Conservation (phyloP, 2,888 invertebrate species). For the Bhutanitis thaidina region DNA sequence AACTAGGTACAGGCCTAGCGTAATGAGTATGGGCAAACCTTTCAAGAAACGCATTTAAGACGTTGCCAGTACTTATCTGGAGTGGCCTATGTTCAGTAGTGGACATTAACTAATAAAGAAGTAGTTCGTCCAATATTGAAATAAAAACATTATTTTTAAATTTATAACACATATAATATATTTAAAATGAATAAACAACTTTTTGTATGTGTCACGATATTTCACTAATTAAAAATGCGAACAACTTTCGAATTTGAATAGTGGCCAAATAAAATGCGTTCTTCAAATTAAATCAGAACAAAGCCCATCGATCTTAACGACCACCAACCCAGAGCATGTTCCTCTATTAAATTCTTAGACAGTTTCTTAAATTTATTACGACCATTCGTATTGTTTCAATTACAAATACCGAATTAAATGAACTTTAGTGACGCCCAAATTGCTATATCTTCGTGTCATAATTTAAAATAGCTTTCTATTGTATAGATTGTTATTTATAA, state of each 20-base stretch:
- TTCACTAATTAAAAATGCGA: not conserved
- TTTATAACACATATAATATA: no score
- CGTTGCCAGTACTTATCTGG: no score
- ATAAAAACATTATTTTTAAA: no score
- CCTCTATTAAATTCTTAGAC: conserved; percentile 55
- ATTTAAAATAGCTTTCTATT: conserved; percentile 58
- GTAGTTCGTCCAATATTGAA: no score
- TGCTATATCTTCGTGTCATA: conserved; percentile 55
- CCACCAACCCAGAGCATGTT: conserved; percentile 58
- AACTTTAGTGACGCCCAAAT: conserved; percentile 68
- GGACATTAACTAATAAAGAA: no score
- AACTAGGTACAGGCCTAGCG: no score
- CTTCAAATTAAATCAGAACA: conserved; percentile 38
- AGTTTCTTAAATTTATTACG: conserved; percentile 56
- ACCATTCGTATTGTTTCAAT: conserved; percentile 71
- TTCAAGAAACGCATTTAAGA: no score
- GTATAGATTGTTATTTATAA: conserved; percentile 57
- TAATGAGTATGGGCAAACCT: no score
- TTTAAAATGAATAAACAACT: not conserved
- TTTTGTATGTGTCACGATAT: not conserved
- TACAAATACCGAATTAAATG: conserved; percentile 68
- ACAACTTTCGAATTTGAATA: conserved; percentile 7
- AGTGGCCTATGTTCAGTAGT: no score
- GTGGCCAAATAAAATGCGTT: conserved; percentile 19
- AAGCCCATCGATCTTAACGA: conserved; percentile 51